Percentiles rank a stretch among this genome's conserved stretches.
phyloP scores from a whole-genome alignment of 2,113 vertebrate species.

The Chaetorhynchus papuensis region DNA sequence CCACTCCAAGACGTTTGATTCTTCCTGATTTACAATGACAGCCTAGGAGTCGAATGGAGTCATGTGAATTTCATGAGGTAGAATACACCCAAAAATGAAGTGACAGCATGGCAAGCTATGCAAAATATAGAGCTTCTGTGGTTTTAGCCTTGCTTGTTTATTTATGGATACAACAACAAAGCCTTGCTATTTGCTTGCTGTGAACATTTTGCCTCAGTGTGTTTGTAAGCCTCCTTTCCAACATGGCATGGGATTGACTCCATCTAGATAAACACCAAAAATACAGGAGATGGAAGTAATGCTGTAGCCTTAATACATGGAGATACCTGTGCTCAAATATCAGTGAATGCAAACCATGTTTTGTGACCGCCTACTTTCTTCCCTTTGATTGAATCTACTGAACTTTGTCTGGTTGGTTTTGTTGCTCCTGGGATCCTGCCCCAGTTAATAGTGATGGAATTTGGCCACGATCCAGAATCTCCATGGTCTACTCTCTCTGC shows the following conservation, averaged over 20 bases:
- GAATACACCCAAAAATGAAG: background rate
- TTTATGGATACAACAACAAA: background rate
- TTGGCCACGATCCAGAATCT: background rate
- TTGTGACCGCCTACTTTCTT: background rate
- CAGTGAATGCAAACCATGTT: background rate
- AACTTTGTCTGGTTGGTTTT: background rate
- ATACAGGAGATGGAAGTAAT: background rate
- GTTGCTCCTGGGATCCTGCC: background rate
- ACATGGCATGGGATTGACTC: background rate
- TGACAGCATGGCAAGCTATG: background rate
- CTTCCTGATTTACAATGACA: background rate
- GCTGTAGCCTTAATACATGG: background rate
- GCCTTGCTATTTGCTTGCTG: background rate
- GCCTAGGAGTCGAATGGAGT: background rate
- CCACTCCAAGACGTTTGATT: background rate
- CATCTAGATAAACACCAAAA: background rate
- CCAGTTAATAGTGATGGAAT: background rate
- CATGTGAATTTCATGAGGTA: background rate
- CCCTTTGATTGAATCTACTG: background rate
- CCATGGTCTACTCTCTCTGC: fast-evolving
- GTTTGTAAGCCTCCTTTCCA: background rate
- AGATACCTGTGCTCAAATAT: background rate
- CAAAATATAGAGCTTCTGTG: background rate
- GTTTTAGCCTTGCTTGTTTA: background rate
- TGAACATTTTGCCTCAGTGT: background rate